These are phyloP conservation scores for Ginglymostoma cirratum DNA, from an alignment of 2,113 vertebrate species.

Conservation along the genomic window DNA sequence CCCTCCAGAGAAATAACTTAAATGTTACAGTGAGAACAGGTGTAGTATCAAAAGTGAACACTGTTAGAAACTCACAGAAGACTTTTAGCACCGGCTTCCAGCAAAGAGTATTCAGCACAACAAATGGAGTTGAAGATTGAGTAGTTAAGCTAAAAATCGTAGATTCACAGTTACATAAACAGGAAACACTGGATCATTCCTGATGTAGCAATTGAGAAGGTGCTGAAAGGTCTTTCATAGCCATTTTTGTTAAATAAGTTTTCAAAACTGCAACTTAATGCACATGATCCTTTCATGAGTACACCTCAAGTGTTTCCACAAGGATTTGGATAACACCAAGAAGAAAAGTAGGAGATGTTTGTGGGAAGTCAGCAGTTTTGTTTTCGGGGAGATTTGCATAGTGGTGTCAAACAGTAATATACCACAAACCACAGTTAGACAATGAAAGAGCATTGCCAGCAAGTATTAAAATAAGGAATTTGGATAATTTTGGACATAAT, in stretches of 20 bases:
- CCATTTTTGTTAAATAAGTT: not conserved
- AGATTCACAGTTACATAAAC: not conserved
- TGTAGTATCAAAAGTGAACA: not conserved
- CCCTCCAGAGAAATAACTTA: not conserved
- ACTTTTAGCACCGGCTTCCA: not conserved
- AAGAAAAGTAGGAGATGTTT: not conserved
- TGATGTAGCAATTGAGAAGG: not conserved
- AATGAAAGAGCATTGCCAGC: not conserved
- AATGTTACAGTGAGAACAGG: not conserved
- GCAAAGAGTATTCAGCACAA: not conserved
- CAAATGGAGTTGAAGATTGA: not conserved
- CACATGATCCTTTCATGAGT: not conserved
- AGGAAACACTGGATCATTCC: not conserved
- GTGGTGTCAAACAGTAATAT: not conserved
- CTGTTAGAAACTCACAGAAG: not conserved
- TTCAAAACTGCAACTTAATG: not conserved
- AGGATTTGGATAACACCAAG: not conserved
- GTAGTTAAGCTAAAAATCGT: not conserved
- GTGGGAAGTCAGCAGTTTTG: not conserved
- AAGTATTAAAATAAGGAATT: too few relatives aligned
- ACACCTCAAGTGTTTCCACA: not conserved
- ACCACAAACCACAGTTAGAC: not conserved
- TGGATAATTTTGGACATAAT: not conserved
- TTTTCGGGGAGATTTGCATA: not conserved
- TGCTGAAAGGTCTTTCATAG: not conserved